These are phyloP conservation scores for Acromyrmex heyeri DNA, from an alignment of 1,140 invertebrate species.

Conservation along the genomic window DNA sequence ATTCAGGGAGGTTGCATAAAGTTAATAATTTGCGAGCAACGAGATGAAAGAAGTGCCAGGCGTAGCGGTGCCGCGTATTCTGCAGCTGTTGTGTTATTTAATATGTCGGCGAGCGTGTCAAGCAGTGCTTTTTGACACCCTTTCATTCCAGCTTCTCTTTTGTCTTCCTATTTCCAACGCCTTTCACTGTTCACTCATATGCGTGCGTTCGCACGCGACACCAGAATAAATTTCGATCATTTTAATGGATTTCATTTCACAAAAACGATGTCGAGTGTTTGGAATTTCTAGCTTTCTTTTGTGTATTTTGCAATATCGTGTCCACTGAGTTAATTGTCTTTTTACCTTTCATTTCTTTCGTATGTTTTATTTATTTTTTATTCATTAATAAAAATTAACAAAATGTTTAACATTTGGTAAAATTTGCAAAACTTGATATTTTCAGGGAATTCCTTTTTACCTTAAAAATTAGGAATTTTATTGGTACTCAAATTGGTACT, in stretches of 20 bases:
- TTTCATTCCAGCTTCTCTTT: background rate
- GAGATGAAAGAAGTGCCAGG: conserved; percentile 20
- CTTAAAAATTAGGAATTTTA: no score
- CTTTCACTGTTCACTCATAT: conserved; percentile 26
- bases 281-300: background rate
- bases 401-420: no score
- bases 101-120: conserved; percentile 49
- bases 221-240: conserved; percentile 22
- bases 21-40: conserved; percentile 34
- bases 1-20: background rate
- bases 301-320: background rate
- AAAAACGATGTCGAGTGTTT: conserved; percentile 29
- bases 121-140: conserved; percentile 5
- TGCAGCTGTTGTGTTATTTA: conserved; percentile 65
- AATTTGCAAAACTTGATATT: no score
- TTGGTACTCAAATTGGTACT: no score
- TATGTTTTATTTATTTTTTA: background rate
- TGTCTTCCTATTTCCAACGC: conserved; percentile 2
- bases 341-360: background rate
- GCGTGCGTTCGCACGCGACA: conserved; percentile 28
- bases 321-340: background rate
- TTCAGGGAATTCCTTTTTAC: no score
- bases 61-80: conserved; percentile 52
- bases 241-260: conserved; percentile 51
- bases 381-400: no score